Conservation (phyloP, 2,797 vertebrate genomes). For the Bovichtus diacanthus region DNA sequence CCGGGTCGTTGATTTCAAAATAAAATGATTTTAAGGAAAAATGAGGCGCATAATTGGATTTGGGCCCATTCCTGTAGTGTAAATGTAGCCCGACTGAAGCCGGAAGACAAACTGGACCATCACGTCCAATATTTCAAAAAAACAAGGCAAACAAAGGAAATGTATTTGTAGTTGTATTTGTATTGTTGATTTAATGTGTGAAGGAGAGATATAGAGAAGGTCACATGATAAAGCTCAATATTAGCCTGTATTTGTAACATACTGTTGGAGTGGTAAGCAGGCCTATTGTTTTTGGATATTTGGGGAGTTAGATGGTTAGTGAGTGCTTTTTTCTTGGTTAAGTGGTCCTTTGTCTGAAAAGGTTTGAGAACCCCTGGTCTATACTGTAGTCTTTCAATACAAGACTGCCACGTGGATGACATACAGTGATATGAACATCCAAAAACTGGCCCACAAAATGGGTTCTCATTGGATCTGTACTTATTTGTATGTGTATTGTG, state of each 20-base stretch:
- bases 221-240: no score
- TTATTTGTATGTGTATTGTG: background rate
- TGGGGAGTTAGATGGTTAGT: no score
- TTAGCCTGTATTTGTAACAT: no score
- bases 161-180: no score
- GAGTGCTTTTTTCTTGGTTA: no score
- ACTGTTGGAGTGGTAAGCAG: no score
- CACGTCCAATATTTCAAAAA: background rate
- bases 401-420: background rate
- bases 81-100: background rate
- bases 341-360: no score
- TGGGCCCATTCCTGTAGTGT: background rate
- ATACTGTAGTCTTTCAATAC: background rate
- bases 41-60: background rate
- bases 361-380: no score
- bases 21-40: background rate
- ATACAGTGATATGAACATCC: background rate
- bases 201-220: no score
- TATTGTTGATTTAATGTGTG: no score
- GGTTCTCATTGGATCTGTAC: background rate
- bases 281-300: no score
- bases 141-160: background rate
- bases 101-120: background rate
- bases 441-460: background rate
- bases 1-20: slow-evolving; percentile 58